Evolutionary conservation across 1,140 invertebrate species (phyloP), one percentile per base, ranked within the genome.

Genomic region (Mercenaria mercenaria): DNA sequence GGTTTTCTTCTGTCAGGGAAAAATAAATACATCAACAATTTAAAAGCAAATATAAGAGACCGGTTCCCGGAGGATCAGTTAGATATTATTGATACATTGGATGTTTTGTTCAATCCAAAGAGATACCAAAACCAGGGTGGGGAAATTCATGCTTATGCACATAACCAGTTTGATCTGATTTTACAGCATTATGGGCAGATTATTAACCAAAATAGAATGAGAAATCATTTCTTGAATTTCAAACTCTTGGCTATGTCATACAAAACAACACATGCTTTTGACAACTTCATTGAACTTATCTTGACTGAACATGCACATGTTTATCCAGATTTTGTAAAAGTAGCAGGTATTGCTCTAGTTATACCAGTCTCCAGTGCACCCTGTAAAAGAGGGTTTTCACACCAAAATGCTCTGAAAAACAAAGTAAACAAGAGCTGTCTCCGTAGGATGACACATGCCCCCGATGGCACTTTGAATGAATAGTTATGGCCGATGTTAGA

Each of bases 11-110:
- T 82, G 6, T 82, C 6, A 83, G 56, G 59, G 13, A 64, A 8
- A 29, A n/a, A n/a, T n/a, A n/a, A 8, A 6, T 83, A 43, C n/a
- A 61, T 83, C 43, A n/a, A 67, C 29, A 83, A 67, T 3, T 50
- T 83, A 20, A 37, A 43, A 20, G 2, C 4, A 18, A 83, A 64
- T 26, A 3, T 83, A 0, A 39, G 26, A 0, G 29, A 8, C 11
- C 4, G 80, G 26, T 83, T 83, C n/a, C 59, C 80, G 67, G 41
- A 83, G 15, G 20, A 67, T 32, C 11, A 83, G 1, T 18, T 83
- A 39, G 3, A 67, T 11, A 67, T 26, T 37, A 34, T 83, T 1
- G 80, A 83, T 32, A 39, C 1, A 4, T 47, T 64, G 67, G 39
- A 43, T 34, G 0, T 29, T 6, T 1, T 64, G 0, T 26, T 41